Evolutionary conservation across 2,888 invertebrate species (phyloP), one percentile per base, ranked within the genome.

Genomic region (Agrotis ipsilon): DNA sequence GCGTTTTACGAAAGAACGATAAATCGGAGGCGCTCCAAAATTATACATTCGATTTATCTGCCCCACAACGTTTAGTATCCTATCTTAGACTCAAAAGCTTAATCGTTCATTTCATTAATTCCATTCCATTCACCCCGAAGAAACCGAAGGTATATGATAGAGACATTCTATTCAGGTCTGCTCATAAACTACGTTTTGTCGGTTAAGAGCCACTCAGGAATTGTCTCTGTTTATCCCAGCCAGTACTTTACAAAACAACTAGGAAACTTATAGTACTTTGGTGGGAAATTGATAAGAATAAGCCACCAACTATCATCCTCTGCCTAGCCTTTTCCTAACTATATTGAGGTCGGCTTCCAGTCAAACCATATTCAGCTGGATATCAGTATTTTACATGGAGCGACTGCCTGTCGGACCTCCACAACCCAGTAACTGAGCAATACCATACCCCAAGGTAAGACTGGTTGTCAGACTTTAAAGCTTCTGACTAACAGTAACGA

Each of bases 181-280:
- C 78, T 84, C 87, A 85, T 86, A 83, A 88, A 88, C 80, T 82
- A 85, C 81, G 80, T 84, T 88, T 86, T 85, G 81, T 75, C 60
- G 64, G 79, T 67, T 71, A 72, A 84, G 63, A 80, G 67, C 64
- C 55, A 75, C 69, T 82, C 65, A 67, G 63, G 58, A 74, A 77
- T 84, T 82, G 69, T 66, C 71, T 83, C 80, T 86, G 84, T 86
- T 83, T 81, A 78, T 71, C 61, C 61, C 39, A 63, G 57, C 65
- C 54, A 68, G 43, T 60, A 9, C 7, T 9, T 1, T 32, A 72
- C 73, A 61, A 66, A 55, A 55, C 64, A 76, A 81, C 80, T 81
- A 80, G 70, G 67, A 72, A 76, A 78, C 68, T 78, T 60, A 58
- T 7, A 32, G 68, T 74, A 66, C 67, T 86, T 81, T 63, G 63